Conservation (phyloP, 2,888 invertebrate genomes). For the Petrolisthes manimaculis region DNA sequence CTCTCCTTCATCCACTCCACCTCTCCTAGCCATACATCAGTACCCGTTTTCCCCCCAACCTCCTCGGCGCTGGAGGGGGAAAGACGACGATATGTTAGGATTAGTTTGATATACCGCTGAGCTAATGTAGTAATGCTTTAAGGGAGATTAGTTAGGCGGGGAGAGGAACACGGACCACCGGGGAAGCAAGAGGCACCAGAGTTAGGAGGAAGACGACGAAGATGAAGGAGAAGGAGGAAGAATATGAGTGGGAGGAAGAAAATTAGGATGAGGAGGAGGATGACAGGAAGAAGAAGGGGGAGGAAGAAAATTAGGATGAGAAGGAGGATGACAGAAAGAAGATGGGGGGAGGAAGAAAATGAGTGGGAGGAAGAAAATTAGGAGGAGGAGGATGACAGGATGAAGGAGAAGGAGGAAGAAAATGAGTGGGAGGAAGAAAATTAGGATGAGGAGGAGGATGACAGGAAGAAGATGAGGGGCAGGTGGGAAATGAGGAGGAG, state of each 20-base stretch:
- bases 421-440: neutral
- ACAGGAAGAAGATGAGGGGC: neutral
- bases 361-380: neutral
- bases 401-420: neutral
- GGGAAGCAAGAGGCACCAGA: neutral
- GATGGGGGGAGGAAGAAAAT: too few species aligned
- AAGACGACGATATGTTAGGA: conserved; percentile 20
- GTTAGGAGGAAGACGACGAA: neutral
- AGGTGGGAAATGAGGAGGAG: neutral
- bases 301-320: neutral
- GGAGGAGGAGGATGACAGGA: conserved; percentile 1
- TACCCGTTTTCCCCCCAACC: neutral
- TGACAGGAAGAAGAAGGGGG: neutral
- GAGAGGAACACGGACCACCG: neutral
- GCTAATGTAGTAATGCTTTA: conserved; percentile 25
- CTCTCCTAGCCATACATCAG: conserved; percentile 5
- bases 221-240: neutral
- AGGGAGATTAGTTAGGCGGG: conserved; percentile 1
- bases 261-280: neutral
- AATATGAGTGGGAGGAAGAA: neutral
- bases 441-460: neutral
- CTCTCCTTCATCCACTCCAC: conserved; percentile 4
- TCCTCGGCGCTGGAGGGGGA: neutral
- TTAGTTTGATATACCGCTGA: conserved; percentile 12
- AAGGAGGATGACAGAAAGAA: neutral